Conservation (phyloP, 2,797 vertebrate species). For the Centropyge bicolor region DNA sequence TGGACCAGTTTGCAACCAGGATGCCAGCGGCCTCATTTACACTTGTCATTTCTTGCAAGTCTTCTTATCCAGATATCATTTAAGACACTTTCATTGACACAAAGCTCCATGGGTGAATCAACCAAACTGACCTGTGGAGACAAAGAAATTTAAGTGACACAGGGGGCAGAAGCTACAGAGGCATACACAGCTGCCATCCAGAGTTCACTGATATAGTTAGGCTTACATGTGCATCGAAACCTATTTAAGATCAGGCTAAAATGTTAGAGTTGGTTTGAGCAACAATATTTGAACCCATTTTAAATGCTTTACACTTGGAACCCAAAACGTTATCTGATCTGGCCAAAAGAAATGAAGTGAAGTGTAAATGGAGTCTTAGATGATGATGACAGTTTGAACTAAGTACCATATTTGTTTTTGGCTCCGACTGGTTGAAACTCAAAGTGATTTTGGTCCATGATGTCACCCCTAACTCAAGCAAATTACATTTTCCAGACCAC, state of each 20-base stretch:
- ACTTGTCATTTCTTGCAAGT: background rate
- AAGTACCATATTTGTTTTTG: background rate
- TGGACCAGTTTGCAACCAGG: background rate
- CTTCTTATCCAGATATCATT: background rate
- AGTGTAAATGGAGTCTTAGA: slow-evolving; percentile 28
- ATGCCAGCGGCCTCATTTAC: background rate
- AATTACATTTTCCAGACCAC: slow-evolving; percentile 1
- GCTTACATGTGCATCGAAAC: background rate
- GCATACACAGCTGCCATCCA: too few species aligned
- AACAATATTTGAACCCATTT: background rate
- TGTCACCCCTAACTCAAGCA: slow-evolving; percentile 1
- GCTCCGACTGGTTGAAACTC: slow-evolving; percentile 6
- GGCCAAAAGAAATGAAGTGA: background rate
- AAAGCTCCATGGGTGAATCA: background rate
- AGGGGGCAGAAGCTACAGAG: too few species aligned
- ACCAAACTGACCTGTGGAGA: background rate
- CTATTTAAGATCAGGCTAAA: background rate
- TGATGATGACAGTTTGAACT: slow-evolving; percentile 9
- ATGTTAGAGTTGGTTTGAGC: background rate
- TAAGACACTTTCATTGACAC: background rate
- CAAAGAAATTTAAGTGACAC: too few species aligned
- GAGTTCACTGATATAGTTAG: background rate
- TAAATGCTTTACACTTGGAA: background rate
- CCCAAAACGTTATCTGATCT: too few species aligned
- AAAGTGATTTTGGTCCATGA: slow-evolving; percentile 25